Evolutionary conservation across 2,113 vertebrate species (phyloP).

Genomic region (Eubucco bourcierii): DNA sequence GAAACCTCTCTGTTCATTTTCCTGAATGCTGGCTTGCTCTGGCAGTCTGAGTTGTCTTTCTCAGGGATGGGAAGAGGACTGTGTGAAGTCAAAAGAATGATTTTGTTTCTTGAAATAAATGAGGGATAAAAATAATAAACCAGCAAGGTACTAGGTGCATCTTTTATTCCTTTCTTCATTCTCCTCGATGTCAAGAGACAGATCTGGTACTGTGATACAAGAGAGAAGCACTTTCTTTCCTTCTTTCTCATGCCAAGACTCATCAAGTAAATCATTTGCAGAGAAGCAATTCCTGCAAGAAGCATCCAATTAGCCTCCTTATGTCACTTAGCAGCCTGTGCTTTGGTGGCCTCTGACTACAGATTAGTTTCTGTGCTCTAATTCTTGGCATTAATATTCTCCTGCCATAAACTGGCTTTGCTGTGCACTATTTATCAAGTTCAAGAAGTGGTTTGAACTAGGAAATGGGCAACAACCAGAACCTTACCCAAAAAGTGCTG

Average conservation of each 20-base stretch:
- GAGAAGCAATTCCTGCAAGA: constrained; percentile 27
- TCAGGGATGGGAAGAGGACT: neutral
- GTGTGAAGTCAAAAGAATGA: neutral
- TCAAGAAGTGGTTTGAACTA: neutral
- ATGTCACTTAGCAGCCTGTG: constrained; percentile 31
- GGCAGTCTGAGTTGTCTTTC: neutral
- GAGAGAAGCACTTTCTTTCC: neutral
- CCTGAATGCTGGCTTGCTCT: neutral
- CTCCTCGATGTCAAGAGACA: neutral
- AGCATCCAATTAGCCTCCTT: constrained; percentile 59
- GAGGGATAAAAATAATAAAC: neutral
- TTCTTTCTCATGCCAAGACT: constrained; percentile 7
- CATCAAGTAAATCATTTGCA: constrained; percentile 20
- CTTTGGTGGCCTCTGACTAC: constrained; percentile 13
- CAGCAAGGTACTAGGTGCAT: neutral
- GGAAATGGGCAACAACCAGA: neutral
- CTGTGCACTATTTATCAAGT: constrained; percentile 1
- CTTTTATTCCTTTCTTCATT: neutral
- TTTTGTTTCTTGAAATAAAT: constrained; percentile 2
- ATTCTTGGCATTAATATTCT: constrained; percentile 51
- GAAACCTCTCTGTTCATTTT: neutral
- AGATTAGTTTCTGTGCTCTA: constrained; percentile 31
- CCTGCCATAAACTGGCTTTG: neutral
- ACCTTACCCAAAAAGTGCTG: neutral
- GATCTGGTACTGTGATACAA: neutral